Evolutionary conservation across 1,140 invertebrate genomes (phyloP), one percentile per base, ranked within the genome.

Genomic region (Brachionus rubens): DNA sequence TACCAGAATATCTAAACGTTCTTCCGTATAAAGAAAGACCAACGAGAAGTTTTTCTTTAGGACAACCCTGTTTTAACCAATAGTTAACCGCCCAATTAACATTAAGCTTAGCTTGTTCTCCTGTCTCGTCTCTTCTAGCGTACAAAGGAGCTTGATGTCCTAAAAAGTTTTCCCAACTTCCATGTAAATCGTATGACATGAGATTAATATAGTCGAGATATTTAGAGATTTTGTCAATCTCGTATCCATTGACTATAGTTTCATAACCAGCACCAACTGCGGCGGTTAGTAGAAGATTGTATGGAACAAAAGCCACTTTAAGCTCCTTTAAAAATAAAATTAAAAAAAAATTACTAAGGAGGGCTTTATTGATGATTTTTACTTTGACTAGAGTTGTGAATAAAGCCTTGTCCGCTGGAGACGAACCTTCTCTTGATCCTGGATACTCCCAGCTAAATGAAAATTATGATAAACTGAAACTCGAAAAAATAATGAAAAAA

Each of bases 131-230:
- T 46, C 47, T 41, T n/a, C 77, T 10, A 12, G 67, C 41, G 52
- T 76, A 76, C 5, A 76, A 33, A 26, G 75, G 40, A 40, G 54
- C 46, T 40, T 76, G 77, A 70, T 9, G 56, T 10, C 75, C 75
- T n/a, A 50, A 36, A n/a, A 47, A 59, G 21, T 46, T 47, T 41
- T 76, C 75, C 75, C 75, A 76, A n/a, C 41, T 40, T 33, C 75
- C 75, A 52, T 76, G 75, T 26, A 76, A 40, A 47, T 76, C 91
- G 85, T 96, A 88, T 90, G 96, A 78, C 86, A 86, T 86, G 24
- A 97, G 87, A 85, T 96, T 97, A 85, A 98, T 91, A 87, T 95
- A 96, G 85, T 98, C 94, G 72, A 97, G 83, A 83, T 94, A 89
- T 81, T 77, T 52, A 16, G 90, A 89, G 36, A 94, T 85, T 79